These are phyloP conservation scores for Laodelphax striatellus DNA, from an alignment of 1,140 invertebrate genomes.

Conservation along the genomic window DNA sequence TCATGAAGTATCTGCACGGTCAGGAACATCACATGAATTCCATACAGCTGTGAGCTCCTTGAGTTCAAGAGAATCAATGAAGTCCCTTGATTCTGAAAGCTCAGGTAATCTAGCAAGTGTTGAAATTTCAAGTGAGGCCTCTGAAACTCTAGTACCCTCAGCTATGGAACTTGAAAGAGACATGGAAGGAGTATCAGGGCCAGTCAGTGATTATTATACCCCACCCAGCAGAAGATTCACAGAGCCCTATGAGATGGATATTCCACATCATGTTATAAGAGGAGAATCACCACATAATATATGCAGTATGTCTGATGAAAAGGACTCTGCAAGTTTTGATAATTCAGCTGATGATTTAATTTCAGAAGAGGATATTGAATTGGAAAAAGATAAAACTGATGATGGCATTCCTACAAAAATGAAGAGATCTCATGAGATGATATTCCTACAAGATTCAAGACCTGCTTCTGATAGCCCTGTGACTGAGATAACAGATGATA, in stretches of 20 bases:
- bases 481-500: constrained; percentile 30
- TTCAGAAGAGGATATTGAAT: constrained; percentile 20
- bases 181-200: constrained; percentile 24
- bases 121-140: constrained; percentile 73
- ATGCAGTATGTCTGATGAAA: constrained; percentile 16
- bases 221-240: constrained; percentile 24
- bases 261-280: constrained; percentile 31
- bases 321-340: constrained; percentile 18
- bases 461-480: constrained; percentile 23
- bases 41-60: constrained; percentile 70
- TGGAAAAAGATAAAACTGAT: constrained; percentile 4
- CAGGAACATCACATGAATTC: constrained; percentile 66
- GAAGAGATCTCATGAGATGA: constrained; percentile 84
- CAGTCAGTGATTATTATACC: constrained; percentile 21
- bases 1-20: constrained; percentile 57
- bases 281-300: constrained; percentile 23
- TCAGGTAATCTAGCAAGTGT: constrained; percentile 77
- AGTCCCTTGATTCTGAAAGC: constrained; percentile 75
- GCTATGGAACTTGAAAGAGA: constrained; percentile 38
- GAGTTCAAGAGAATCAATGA: constrained; percentile 79
- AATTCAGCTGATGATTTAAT: constrained; percentile 20
- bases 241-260: constrained; percentile 42
- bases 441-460: constrained; percentile 59
- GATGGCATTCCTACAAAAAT: constrained; percentile 34
- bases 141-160: constrained; percentile 79